These are phyloP conservation scores for Semnopithecus entellus DNA, from an alignment of 2,113 vertebrate species.

Conservation along the genomic window DNA sequence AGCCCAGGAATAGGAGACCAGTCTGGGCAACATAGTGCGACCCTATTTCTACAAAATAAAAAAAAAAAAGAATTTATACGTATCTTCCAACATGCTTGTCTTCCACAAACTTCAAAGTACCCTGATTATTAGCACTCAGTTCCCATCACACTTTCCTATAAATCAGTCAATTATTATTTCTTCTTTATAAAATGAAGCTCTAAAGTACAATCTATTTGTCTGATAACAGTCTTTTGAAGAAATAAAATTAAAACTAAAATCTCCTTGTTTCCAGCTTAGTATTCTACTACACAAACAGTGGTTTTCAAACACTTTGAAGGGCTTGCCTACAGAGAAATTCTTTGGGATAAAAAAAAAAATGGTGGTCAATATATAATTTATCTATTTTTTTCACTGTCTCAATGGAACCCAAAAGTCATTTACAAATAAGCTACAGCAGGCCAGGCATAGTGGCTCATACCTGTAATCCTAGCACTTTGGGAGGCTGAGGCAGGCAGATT, in stretches of 20 bases:
- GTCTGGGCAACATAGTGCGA: too few species aligned
- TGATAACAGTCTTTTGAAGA: not conserved
- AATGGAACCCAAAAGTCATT: conserved; percentile 17
- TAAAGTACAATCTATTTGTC: conserved; percentile 13
- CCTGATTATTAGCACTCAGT: conserved; percentile 31
- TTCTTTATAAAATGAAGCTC: not conserved
- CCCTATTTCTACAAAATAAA: too few species aligned
- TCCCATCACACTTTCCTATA: not conserved
- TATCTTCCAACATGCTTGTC: not conserved
- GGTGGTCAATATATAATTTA: conserved; percentile 32
- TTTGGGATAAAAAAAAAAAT: not conserved
- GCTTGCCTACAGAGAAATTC: not conserved
- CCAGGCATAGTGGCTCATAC: too few species aligned
- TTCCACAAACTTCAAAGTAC: not conserved
- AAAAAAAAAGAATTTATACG: not conserved
- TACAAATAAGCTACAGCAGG: too few species aligned
- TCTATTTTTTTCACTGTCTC: not conserved
- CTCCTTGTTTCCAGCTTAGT: not conserved
- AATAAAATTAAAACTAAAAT: conserved; percentile 36
- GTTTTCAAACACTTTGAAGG: not conserved
- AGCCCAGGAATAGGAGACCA: too few species aligned
- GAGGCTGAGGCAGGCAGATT: too few species aligned
- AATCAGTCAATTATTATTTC: not conserved
- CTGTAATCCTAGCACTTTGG: too few species aligned
- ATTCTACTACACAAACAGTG: not conserved